Evolutionary conservation across 2,797 vertebrate species (phyloP).

Genomic region (Myripristis jacobus): DNA sequence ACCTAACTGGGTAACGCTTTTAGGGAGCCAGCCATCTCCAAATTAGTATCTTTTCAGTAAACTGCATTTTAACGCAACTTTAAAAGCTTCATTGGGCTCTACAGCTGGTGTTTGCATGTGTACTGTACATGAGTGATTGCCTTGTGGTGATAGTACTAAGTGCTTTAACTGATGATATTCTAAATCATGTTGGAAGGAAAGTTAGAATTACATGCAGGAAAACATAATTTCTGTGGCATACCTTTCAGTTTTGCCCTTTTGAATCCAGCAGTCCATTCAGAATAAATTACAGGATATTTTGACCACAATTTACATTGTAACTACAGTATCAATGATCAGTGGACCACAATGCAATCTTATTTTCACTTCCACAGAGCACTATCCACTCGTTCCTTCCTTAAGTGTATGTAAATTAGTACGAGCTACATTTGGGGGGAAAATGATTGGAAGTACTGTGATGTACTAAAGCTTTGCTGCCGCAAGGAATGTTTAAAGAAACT

Average conservation of each 20-base stretch:
- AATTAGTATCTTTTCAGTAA: conserved; percentile 32
- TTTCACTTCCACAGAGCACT: not conserved
- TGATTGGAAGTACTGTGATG: not conserved
- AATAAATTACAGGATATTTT: not conserved
- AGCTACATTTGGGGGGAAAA: not conserved
- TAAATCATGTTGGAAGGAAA: conserved; percentile 25
- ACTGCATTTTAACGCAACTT: conserved; percentile 18
- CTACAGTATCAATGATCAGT: not conserved
- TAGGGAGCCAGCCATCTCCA: conserved; percentile 7
- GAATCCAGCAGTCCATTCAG: not conserved
- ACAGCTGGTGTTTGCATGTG: conserved; percentile 10
- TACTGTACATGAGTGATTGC: not conserved
- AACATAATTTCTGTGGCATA: not conserved
- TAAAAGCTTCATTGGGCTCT: conserved; percentile 7
- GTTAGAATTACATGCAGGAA: conserved; percentile 2
- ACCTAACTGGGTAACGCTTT: conserved; percentile 28
- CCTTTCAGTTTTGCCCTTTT: not conserved
- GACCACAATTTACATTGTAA: conserved; percentile 6
- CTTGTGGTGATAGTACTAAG: conserved; percentile 22
- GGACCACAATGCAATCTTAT: not conserved
- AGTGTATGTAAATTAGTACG: not conserved
- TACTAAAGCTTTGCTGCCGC: too few species aligned
- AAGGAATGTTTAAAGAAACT: not conserved
- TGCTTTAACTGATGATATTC: conserved; percentile 30
- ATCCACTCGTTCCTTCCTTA: conserved; percentile 2